Base-by-base conservation (phyloP, 2,888 invertebrate genomes). In the Drosophila melanosoma region DNA sequence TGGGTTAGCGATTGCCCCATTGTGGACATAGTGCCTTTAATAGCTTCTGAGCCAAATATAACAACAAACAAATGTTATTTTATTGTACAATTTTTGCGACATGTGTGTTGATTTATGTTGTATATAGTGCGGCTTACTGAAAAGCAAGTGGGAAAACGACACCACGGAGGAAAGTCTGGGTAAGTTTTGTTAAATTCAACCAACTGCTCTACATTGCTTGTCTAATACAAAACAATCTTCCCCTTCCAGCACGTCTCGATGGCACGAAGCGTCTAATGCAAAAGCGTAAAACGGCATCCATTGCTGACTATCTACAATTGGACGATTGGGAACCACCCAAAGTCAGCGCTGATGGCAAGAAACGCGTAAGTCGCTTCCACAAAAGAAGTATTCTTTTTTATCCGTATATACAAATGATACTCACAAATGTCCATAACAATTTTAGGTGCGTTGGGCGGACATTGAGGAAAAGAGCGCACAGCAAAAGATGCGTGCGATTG, bases 371-470 rank as follows among this genome's bases (percentile, higher is more conserved):
- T 94, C 88, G 29, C 11, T 3, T 2, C 6, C 26, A 38, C 8
- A 17, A 45, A 45, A n/a, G 6, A 6, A n/a, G 3, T n/a, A 20
- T n/a, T 12, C 12, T 56, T 12, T 12, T 4, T 11, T 33, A 45
- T 12, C 12, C 1, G 7, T 23, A 20, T 45, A 8, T 15, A 36
- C 0, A 20, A 1, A 40, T 10, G 20, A 56, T 29, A 56, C 17
- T 54, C 17, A 54, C 38, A 49, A 20, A 15, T 23, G 17, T 29
- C n/a, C 20, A 5, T 29, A n/a, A 23, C 11, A 10, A 1, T 71
- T 75, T 3, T 52, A 99, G 99, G 99, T 99, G 87, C 96, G 99
- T 89, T 99, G 99, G 99, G 99, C 99, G 58, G 99, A 99, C 94
- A 95, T 99, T 91, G 99, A 99, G 94, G 99, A 99, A 93, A 95